Conservation (phyloP, 2,888 invertebrate genomes). For the Thera britannica region DNA sequence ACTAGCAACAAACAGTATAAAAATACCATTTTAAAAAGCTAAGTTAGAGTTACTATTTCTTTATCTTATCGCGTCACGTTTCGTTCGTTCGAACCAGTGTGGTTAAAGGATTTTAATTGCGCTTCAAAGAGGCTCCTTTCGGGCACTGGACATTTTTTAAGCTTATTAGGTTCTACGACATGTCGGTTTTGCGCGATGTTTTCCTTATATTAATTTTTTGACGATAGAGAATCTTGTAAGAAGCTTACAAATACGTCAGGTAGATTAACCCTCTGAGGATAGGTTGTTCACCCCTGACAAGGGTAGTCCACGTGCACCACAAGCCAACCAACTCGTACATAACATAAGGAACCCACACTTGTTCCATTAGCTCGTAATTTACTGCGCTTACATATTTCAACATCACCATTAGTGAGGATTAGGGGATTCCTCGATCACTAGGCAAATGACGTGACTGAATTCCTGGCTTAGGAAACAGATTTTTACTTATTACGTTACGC, state of each 20-base stretch:
- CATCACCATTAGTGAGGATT: slow-evolving; percentile 74
- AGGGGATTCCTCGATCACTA: slow-evolving; percentile 71
- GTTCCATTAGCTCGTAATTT: slow-evolving; percentile 70
- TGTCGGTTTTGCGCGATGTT: too few species aligned
- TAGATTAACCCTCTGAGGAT: slow-evolving; percentile 52
- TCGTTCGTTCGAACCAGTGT: too few species aligned
- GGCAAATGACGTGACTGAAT: slow-evolving; percentile 67
- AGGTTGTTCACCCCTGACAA: slow-evolving; percentile 70
- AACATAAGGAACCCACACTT: slow-evolving; percentile 54
- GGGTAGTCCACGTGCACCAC: slow-evolving; percentile 58
- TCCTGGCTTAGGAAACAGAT: slow-evolving; percentile 33
- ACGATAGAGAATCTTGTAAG: not conserved
- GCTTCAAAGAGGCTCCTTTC: too few species aligned
- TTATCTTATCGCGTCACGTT: too few species aligned
- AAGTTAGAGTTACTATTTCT: too few species aligned
- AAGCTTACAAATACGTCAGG: slow-evolving; percentile 44
- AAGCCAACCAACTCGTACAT: slow-evolving; percentile 15
- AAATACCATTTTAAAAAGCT: not conserved
- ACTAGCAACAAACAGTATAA: not conserved
- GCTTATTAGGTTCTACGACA: too few species aligned
- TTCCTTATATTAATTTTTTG: not conserved
- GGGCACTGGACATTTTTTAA: too few species aligned
- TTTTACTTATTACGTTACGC: not conserved
- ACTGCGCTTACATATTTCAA: slow-evolving; percentile 67
- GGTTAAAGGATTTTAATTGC: too few species aligned